Evolutionary conservation across 2,888 invertebrate genomes (phyloP).

Genomic region (Amphipoea lucens): DNA sequence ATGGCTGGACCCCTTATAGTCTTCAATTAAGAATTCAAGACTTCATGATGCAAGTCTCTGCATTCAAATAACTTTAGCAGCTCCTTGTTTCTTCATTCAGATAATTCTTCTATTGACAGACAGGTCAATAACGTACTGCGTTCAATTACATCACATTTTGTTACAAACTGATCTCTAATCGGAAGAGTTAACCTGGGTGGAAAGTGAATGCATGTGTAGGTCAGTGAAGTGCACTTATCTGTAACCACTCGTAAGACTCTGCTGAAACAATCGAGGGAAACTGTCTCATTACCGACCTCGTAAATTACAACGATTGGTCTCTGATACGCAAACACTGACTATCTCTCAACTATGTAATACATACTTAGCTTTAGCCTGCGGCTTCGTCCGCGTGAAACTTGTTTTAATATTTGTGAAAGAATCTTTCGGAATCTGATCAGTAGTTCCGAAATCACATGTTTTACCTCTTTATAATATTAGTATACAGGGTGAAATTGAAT

Average conservation of each 20-base stretch:
- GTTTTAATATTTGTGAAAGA: neutral
- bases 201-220: conserved; percentile 16
- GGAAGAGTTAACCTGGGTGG: conserved; percentile 10
- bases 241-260: neutral
- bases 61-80: neutral
- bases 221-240: conserved; percentile 10
- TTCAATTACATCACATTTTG: neutral
- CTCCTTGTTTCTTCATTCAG: neutral
- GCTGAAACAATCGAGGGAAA: conserved; percentile 51
- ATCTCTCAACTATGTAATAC: conserved; percentile 3
- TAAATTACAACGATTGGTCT: conserved; percentile 30
- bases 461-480: neutral
- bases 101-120: no score
- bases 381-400: neutral
- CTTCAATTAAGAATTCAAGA: neutral
- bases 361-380: neutral
- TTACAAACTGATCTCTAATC: conserved; percentile 28
- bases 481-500: no score
- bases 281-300: conserved; percentile 32
- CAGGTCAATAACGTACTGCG: neutral
- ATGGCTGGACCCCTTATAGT: neutral
- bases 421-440: neutral
- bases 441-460: neutral
- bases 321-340: conserved; percentile 17
- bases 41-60: neutral